Evolutionary conservation across 1,140 invertebrate genomes (phyloP), one percentile per base, ranked within the genome.

Genomic region (Sitophilus oryzae): DNA sequence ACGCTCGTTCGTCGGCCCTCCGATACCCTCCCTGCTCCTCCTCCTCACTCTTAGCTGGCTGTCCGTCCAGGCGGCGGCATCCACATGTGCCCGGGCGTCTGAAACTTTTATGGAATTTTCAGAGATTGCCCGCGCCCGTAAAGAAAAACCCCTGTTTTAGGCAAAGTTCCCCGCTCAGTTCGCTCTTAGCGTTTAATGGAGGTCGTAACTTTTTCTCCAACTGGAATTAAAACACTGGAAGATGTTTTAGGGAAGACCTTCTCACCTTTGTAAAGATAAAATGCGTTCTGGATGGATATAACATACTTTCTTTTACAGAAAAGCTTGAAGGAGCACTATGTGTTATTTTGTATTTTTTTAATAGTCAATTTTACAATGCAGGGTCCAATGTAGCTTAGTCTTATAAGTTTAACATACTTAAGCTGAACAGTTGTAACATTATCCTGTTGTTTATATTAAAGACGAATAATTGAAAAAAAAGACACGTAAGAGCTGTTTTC

Each of bases 71-170:
- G 43, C 53, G 36, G 41, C 41, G 15, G 16, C 52, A 30, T 25
- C 37, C 11, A 25, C 34, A 38, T n/a, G 49, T 20, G 35, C 44
- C 2, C 10, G 8, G 19, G 41, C 52, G 52, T 40, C 46, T 55
- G 49, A 59, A 59, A 61, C 56, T 61, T 61, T 54, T 54, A 52
- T 55, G 46, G 47, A 50, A 58, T 61, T 58, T 61, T 41, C 44
- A 42, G 50, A 55, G 51, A 58, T 58, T 47, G 42, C 42, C n/a
- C n/a, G n/a, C n/a, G n/a, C n/a, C n/a, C 49, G 35, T 58, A 50
- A 50, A n/a, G 44, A 41, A 50, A 56, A 53, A 19, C 34, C 36
- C 46, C 41, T 40, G 34, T 38, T 37, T 53, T 46, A 25, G 40
- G 50, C 50, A 40, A 50, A 50, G 35, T 50, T 50, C 35, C 30